phyloP scores from a whole-genome alignment of 2,113 vertebrate species.

The Dolichallabes microphthalmus region DNA sequence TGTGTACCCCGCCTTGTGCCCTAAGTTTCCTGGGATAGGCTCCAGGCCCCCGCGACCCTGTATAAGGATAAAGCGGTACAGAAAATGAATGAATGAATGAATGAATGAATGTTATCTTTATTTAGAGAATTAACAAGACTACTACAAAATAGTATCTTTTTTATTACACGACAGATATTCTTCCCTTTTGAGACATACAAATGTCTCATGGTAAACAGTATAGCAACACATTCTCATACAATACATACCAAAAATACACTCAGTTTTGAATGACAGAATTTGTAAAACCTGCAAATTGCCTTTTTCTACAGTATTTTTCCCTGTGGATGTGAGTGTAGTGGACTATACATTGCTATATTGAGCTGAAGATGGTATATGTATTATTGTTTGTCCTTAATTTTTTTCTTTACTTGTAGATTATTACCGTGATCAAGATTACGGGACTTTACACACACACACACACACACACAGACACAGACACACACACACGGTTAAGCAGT shows the following conservation, averaged over 20 bases:
- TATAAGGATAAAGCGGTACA: too few species aligned
- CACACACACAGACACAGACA: not conserved
- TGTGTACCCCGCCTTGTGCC: too few species aligned
- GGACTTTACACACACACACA: not conserved
- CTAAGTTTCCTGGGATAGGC: too few species aligned
- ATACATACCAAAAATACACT: not conserved
- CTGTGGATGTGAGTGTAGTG: not conserved
- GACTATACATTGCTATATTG: not conserved
- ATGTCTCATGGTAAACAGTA: not conserved
- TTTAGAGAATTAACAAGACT: not conserved
- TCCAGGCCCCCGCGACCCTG: too few species aligned
- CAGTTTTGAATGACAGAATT: not conserved
- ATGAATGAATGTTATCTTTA: not conserved
- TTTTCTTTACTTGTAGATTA: not conserved
- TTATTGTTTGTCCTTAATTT: too few species aligned
- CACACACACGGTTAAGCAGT: slow-evolving; percentile 37
- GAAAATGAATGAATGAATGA: too few species aligned
- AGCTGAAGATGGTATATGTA: not conserved
- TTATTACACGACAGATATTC: not conserved
- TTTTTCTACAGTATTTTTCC: not conserved
- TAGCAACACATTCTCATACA: not conserved
- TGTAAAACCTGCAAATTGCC: not conserved
- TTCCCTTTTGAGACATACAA: not conserved
- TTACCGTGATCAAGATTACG: not conserved
- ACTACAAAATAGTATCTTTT: not conserved